Evolutionary conservation across 2,113 vertebrate species (phyloP), one percentile per base, ranked within the genome.

Genomic region (Muntiacus muntjak): DNA sequence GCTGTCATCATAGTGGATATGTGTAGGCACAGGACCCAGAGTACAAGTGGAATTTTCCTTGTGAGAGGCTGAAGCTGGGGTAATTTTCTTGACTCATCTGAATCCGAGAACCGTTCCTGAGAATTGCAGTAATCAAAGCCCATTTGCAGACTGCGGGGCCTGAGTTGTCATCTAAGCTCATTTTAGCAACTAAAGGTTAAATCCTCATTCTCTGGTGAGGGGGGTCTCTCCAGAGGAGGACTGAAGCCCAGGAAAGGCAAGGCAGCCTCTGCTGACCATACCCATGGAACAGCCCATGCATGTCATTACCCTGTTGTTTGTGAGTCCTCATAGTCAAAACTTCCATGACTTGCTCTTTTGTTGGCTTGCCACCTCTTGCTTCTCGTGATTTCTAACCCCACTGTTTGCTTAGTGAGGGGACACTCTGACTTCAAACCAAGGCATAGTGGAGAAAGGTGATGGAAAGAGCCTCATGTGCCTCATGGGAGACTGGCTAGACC

Each of bases 61-160:
- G 30, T 43, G 16, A 91, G 64, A 83, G 30, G n/a, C 78, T 89
- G n/a, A 92, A 62, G 93, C n/a, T 11, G 30, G 90, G 60, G 52
- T 85, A 52, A 96, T 90, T 94, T 94, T 87, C 93, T 62, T 33
- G 4, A 54, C 62, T 97, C 76, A 96, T 86, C 52, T 67, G 43
- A 94, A 86, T 33, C 71, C 17, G 12, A 90, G 71, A 86, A 50
- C 54, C 21, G 23, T 50, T 89, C 88, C 76, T 87, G 21, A 28
- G 74, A 86, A 86, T 36, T 95, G 82, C 16, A 81, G 87, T 58
- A 55, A 88, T 58, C 78, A 26, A 57, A 88, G 67, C n/a, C 89
- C 16, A 87, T n/a, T 30, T 85, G 78, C 23, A 36, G 67, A 17
- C 54, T 33, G 36, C 79, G 0, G n/a, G 50, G 11, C 64, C 45